Evolutionary conservation across 2,113 vertebrate genomes (phyloP).

Genomic region (Callionymus lyra): DNA sequence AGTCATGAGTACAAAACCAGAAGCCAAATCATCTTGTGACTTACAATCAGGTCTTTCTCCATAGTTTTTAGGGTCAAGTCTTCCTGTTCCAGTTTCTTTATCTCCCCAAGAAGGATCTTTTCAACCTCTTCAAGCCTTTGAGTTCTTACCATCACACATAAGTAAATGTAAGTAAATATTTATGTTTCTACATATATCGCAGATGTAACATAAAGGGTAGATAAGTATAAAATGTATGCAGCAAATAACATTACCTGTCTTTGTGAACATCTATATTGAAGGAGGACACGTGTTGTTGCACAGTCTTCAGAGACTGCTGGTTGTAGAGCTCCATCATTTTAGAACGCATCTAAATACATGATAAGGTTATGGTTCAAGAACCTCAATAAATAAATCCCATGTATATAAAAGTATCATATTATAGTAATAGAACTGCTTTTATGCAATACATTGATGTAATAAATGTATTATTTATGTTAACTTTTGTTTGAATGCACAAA

Average conservation of each 20-base stretch:
- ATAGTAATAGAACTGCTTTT: neutral
- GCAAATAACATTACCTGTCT: slow-evolving; percentile 80
- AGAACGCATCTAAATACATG: slow-evolving; percentile 44
- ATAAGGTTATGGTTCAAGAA: neutral
- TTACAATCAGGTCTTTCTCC: slow-evolving; percentile 82
- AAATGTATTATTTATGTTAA: too few species aligned
- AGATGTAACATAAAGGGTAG: neutral
- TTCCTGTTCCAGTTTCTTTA: slow-evolving; percentile 77
- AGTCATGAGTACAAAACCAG: too few species aligned
- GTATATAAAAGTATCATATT: neutral
- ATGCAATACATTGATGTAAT: neutral
- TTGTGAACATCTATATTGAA: slow-evolving; percentile 66
- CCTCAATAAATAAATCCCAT: neutral
- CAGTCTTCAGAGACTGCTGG: slow-evolving; percentile 70
- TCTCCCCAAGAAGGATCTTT: slow-evolving; percentile 67
- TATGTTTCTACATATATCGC: too few species aligned
- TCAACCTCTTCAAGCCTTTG: slow-evolving; percentile 71
- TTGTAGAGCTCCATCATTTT: slow-evolving; percentile 74
- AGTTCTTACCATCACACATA: slow-evolving; percentile 57
- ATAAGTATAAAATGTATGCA: neutral
- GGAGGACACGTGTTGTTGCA: slow-evolving; percentile 70
- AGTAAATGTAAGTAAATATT: neutral
- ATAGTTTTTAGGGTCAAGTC: slow-evolving; percentile 71
- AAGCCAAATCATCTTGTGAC: neutral
- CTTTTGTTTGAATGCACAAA: neutral